Evolutionary conservation across 1,140 invertebrate genomes (phyloP).

Genomic region (Lanistes nyassanus): DNA sequence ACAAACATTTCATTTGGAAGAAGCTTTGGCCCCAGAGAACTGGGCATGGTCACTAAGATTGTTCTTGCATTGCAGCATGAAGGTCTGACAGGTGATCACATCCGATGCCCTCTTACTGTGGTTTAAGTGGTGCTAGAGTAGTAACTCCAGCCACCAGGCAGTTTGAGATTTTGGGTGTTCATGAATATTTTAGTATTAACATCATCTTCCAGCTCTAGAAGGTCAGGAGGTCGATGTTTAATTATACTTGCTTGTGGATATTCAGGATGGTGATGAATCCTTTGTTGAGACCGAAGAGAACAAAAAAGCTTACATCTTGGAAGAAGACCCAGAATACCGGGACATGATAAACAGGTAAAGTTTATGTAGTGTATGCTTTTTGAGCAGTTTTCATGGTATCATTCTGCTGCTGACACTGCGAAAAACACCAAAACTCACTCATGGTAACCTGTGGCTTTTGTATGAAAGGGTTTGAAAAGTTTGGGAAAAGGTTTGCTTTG

Average conservation of each 20-base stretch:
- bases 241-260: conserved; percentile 4
- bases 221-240: background rate
- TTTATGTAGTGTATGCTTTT: background rate
- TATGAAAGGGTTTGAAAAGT: background rate
- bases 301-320: conserved; percentile 35
- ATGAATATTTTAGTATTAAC: too few species aligned
- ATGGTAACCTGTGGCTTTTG: too few species aligned
- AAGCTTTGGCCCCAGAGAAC: too few species aligned
- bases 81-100: too few species aligned
- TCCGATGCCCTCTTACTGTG: too few species aligned
- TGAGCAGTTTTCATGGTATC: background rate
- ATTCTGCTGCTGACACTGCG: too few species aligned
- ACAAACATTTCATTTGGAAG: too few species aligned
- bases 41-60: background rate
- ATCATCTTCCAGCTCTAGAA: too few species aligned
- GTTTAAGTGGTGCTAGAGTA: too few species aligned
- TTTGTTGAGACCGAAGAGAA: conserved; percentile 17
- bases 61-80: background rate
- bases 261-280: conserved; percentile 28
- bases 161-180: too few species aligned
- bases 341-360: conserved; percentile 15
- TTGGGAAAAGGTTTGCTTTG: background rate
- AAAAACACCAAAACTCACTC: too few species aligned
- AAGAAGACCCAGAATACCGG: conserved; percentile 43
- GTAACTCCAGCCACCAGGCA: background rate